phyloP scores from a whole-genome alignment of 2,113 vertebrate species.

The Pomatostomus ruficeps region DNA sequence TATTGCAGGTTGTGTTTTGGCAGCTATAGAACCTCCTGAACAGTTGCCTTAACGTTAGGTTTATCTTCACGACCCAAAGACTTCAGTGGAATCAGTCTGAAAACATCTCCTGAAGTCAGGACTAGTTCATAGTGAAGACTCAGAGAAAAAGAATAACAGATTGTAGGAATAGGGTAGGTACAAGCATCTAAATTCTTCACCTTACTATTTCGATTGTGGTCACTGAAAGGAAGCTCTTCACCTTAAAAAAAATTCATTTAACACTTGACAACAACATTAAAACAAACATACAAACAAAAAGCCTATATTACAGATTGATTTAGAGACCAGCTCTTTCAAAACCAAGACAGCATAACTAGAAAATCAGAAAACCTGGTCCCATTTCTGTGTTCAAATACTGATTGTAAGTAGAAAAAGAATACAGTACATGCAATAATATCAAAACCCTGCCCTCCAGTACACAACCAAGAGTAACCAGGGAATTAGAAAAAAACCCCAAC shows the following conservation, averaged over 20 bases:
- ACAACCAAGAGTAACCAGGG: neutral
- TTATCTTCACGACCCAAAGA: neutral
- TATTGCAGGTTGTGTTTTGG: neutral
- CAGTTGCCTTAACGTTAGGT: neutral
- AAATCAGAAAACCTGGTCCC: constrained; percentile 12
- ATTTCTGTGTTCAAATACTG: constrained; percentile 18
- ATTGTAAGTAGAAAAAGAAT: neutral
- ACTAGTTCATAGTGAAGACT: neutral
- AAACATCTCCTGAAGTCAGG: neutral
- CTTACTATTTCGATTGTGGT: neutral
- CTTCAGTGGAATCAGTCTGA: neutral
- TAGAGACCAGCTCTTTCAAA: constrained; percentile 50
- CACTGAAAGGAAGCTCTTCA: neutral
- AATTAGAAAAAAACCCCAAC: neutral
- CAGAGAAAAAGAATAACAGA: neutral
- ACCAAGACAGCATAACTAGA: neutral
- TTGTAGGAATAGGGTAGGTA: neutral
- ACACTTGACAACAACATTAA: neutral
- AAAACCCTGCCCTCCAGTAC: neutral
- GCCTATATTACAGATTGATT: neutral
- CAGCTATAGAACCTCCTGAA: neutral
- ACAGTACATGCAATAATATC: constrained; percentile 33
- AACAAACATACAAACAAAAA: neutral
- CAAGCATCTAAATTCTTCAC: neutral
- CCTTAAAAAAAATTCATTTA: neutral